Evolutionary conservation across 2,888 invertebrate genomes (phyloP).

Genomic region (Zonitis immaculata): DNA sequence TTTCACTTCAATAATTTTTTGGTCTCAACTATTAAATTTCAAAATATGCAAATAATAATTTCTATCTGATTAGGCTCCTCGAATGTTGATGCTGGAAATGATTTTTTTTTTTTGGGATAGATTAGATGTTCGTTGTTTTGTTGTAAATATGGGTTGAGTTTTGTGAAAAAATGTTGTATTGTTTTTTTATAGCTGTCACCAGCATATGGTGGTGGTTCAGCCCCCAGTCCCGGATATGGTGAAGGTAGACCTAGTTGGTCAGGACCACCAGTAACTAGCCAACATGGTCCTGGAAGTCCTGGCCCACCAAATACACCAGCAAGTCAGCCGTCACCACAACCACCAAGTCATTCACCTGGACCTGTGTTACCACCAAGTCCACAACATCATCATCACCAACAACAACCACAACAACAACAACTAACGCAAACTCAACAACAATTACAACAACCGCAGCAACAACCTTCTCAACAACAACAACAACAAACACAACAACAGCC

Average conservation of each 20-base stretch:
- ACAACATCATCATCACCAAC: slow-evolving; percentile 54
- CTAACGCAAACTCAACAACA: slow-evolving; percentile 48
- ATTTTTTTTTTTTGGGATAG: no score
- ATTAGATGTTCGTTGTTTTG: no score
- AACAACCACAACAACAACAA: slow-evolving; percentile 3
- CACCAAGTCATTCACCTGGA: slow-evolving; percentile 49
- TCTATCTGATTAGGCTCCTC: no score
- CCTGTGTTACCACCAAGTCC: slow-evolving; percentile 57
- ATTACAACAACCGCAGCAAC: slow-evolving; percentile 51
- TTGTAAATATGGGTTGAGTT: no score
- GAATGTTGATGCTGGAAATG: no score
- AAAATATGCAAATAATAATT: no score
- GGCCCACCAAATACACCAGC: slow-evolving; percentile 41
- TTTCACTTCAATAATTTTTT: no score
- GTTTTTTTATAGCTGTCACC: slow-evolving; percentile 43
- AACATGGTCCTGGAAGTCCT: slow-evolving; percentile 41
- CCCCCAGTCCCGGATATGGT: slow-evolving; percentile 44
- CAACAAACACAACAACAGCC: slow-evolving; percentile 39
- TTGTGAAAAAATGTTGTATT: slow-evolving; percentile 3
- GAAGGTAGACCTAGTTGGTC: slow-evolving; percentile 44
- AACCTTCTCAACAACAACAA: slow-evolving; percentile 54
- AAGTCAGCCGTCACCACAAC: slow-evolving; percentile 47
- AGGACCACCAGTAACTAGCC: slow-evolving; percentile 40
- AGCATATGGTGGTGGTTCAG: slow-evolving; percentile 42
- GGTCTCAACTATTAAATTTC: no score